Evolutionary conservation across 2,888 invertebrate genomes (phyloP).

Genomic region (Fragum sueziense): DNA sequence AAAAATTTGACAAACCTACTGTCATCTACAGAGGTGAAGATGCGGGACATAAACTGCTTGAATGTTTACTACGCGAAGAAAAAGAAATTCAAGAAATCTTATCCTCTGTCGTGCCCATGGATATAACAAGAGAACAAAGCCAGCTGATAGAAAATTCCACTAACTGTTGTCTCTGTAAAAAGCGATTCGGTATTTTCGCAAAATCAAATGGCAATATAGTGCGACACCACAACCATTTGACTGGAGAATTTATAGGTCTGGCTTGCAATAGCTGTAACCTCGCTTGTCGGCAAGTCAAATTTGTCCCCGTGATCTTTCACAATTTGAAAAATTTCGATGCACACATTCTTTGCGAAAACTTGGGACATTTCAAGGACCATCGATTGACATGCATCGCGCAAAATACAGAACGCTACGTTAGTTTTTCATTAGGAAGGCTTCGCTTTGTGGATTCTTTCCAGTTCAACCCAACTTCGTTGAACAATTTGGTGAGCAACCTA

Average conservation of each 20-base stretch:
- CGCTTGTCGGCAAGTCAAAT: slow-evolving; percentile 34
- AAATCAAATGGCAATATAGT: slow-evolving; percentile 29
- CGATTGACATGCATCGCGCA: slow-evolving; percentile 37
- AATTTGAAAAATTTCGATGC: slow-evolving; percentile 43
- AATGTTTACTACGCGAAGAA: slow-evolving; percentile 40
- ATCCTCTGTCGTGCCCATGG: slow-evolving; percentile 30
- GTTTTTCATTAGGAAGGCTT: slow-evolving; percentile 49
- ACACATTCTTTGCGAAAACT: slow-evolving; percentile 31
- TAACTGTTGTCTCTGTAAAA: slow-evolving; percentile 39
- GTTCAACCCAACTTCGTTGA: slow-evolving; percentile 39
- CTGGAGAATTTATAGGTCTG: slow-evolving; percentile 42
- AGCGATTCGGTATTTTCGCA: slow-evolving; percentile 25
- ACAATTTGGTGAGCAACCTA: slow-evolving; percentile 33
- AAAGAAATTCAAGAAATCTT: slow-evolving; percentile 39
- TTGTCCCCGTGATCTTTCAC: slow-evolving; percentile 44
- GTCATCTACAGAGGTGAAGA: slow-evolving; percentile 40
- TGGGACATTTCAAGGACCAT: slow-evolving; percentile 34
- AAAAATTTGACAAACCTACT: slow-evolving; percentile 38
- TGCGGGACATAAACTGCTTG: slow-evolving; percentile 38
- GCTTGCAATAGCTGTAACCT: slow-evolving; percentile 47
- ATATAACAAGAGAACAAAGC: slow-evolving; percentile 24
- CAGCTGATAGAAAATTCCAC: slow-evolving; percentile 22
- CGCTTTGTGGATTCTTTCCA: slow-evolving; percentile 56
- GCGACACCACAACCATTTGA: slow-evolving; percentile 42
- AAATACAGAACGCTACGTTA: slow-evolving; percentile 46